Evolutionary conservation across 2,113 vertebrate species (phyloP).

Genomic region (Thryonomys swinderianus): DNA sequence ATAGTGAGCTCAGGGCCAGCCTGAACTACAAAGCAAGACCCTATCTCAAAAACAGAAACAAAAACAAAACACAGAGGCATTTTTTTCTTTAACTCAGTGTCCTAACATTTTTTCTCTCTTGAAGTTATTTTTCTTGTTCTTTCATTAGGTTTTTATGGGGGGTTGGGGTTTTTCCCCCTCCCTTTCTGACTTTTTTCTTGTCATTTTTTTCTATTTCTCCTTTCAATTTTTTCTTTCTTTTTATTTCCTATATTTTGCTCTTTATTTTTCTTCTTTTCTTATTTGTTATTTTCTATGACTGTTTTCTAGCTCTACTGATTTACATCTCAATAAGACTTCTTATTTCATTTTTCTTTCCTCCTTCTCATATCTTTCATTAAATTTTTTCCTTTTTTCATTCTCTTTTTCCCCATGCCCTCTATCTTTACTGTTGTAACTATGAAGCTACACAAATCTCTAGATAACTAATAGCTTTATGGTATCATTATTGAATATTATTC

Average conservation of each 20-base stretch:
- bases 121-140: background rate
- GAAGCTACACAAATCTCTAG: background rate
- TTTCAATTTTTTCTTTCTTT: background rate
- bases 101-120: background rate
- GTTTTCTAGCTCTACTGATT: background rate
- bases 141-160: background rate
- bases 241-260: background rate
- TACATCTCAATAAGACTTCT: background rate
- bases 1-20: too few species aligned
- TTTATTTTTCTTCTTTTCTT: background rate
- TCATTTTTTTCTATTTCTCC: background rate
- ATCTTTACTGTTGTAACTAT: background rate
- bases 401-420: background rate
- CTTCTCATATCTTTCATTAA: background rate
- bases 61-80: too few species aligned
- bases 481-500: background rate
- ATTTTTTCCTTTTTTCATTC: background rate
- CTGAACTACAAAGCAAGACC: too few species aligned
- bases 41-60: too few species aligned
- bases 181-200: too few species aligned
- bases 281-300: background rate
- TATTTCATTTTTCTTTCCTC: background rate
- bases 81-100: background rate
- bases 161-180: background rate
- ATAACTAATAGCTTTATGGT: background rate